Evolutionary conservation across 2,888 invertebrate genomes (phyloP), one percentile per base, ranked within the genome.

Genomic region (Plagiodera versicolora): DNA sequence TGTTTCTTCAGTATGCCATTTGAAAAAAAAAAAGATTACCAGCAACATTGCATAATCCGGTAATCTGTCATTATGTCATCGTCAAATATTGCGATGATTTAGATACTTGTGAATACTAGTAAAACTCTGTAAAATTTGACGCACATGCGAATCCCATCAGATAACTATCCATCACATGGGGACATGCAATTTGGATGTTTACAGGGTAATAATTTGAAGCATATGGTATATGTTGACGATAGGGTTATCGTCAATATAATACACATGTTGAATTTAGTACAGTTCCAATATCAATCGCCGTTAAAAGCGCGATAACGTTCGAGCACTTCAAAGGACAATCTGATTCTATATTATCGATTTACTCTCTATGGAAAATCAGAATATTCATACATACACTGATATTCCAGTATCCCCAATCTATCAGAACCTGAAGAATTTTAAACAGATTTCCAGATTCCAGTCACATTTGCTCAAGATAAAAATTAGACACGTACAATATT

Each of bases 231-330:
- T 53, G 47, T 60, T 56, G 64, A 58, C 58, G 64, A 66, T 66
- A 66, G 54, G 49, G 56, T 64, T 66, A 66, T 66, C 66, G 19
- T 35, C 57, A 58, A 53, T 53, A 66, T 64, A 64, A 66, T 66
- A 66, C 64, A 66, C 64, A 66, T 66, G 66, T 66, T 66, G 53
- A 62, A 64, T 61, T 66, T 62, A 62, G 64, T 66, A 60, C 56
- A 60, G 58, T 58, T 58, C 59, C 57, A 59, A 65, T 63, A 61
- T 59, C 54, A 45, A 35, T 61, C 58, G 62, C 58, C 57, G 58
- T 61, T 59, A 44, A 59, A 35, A 55, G 28, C 32, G 51, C 57
- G 60, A 62, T 62, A 62, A 63, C 61, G 58, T 6, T 24, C 24
- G 6, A 24, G 24, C 6, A 24, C 50, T 58, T 46, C 49, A 61